A percentile compares a stretch with the other conserved stretches of the same genome.
Evolutionary conservation across 2,888 invertebrate genomes (phyloP).

Genomic region (Conistra vaccinii): DNA sequence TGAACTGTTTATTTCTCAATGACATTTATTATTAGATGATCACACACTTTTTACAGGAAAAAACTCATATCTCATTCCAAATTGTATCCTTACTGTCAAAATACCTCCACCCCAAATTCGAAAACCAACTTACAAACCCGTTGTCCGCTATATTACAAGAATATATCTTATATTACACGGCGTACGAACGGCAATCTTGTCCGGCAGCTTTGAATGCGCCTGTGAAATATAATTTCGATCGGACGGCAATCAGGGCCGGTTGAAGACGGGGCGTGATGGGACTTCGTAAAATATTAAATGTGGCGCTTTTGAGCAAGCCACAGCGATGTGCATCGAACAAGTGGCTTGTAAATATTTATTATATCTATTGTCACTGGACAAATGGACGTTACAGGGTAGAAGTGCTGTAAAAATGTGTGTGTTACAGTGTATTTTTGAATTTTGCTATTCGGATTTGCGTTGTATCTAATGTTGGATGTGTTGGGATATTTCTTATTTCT

Average conservation of each 20-base stretch:
- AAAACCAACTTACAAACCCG: slow-evolving; percentile 44
- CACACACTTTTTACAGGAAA: not conserved
- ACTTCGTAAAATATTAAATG: slow-evolving; percentile 88
- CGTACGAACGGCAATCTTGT: slow-evolving; percentile 84
- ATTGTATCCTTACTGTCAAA: not conserved
- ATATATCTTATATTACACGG: slow-evolving; percentile 66
- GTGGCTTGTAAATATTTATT: slow-evolving; percentile 72
- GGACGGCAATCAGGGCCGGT: slow-evolving; percentile 90
- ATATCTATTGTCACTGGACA: slow-evolving; percentile 64
- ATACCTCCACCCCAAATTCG: slow-evolving; percentile 14
- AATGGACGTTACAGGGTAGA: slow-evolving; percentile 44
- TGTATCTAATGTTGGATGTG: slow-evolving; percentile 1
- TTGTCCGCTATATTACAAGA: slow-evolving; percentile 57
- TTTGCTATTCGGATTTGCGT: slow-evolving; percentile 15
- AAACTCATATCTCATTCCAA: not conserved
- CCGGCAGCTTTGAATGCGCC: slow-evolving; percentile 88
- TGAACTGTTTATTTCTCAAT: not conserved
- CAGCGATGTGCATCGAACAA: slow-evolving; percentile 71
- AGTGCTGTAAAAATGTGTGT: slow-evolving; percentile 33
- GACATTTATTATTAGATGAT: not conserved
- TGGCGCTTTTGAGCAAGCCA: slow-evolving; percentile 74
- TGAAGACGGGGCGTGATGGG: slow-evolving; percentile 90
- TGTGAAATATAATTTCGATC: slow-evolving; percentile 90
- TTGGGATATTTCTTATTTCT: not conserved
- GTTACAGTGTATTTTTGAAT: slow-evolving; percentile 21